phyloP scores from a whole-genome alignment of 2,113 vertebrate genomes.

The Chamaetylas fuelleborni region DNA sequence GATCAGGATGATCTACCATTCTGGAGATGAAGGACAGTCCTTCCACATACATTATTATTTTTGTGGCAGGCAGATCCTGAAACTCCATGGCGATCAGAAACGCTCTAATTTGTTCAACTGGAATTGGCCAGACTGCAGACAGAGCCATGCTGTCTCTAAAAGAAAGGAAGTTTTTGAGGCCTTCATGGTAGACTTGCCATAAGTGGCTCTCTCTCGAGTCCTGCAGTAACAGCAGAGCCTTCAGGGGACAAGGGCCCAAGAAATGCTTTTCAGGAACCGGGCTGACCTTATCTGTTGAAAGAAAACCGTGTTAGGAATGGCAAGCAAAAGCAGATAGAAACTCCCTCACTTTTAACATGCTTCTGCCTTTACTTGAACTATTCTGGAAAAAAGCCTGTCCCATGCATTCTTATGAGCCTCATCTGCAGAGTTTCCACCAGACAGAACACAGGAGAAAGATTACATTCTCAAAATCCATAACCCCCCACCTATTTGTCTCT shows the following conservation, averaged over 20 bases:
- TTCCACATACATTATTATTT: constrained; percentile 13
- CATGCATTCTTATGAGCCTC: background rate
- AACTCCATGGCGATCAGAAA: background rate
- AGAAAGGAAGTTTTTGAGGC: background rate
- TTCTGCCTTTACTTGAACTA: background rate
- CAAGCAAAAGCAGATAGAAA: background rate
- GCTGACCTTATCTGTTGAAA: background rate
- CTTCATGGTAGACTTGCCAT: background rate
- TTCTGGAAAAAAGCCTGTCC: background rate
- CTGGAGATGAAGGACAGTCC: constrained; percentile 28
- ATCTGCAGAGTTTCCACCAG: background rate
- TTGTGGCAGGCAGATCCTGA: background rate
- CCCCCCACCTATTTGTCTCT: background rate
- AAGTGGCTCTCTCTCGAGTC: background rate
- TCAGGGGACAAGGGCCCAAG: constrained; percentile 10
- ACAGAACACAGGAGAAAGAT: background rate
- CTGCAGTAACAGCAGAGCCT: background rate
- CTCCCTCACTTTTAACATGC: background rate
- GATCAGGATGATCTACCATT: background rate
- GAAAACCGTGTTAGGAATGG: background rate
- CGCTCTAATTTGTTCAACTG: background rate
- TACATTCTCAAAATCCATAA: background rate
- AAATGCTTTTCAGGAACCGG: background rate
- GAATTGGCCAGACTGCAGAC: constrained; percentile 29
- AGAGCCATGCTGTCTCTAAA: background rate